Evolutionary conservation across 2,888 invertebrate genomes (phyloP).

Genomic region (Bedellia somnulentella): DNA sequence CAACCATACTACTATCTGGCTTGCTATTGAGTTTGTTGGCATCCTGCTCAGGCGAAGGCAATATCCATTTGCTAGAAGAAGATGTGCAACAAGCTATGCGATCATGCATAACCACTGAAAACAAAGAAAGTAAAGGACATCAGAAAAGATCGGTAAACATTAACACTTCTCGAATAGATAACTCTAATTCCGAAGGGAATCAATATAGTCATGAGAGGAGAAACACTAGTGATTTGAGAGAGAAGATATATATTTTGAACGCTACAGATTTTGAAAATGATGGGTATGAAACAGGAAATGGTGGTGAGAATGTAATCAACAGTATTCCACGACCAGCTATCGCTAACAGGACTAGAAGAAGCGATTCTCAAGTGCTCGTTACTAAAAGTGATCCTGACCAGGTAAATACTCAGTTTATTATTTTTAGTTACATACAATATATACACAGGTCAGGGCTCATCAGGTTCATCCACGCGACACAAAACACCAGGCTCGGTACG

Average conservation of each 20-base stretch:
- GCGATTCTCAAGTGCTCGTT: slow-evolving; percentile 26
- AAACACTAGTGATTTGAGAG: slow-evolving; percentile 20
- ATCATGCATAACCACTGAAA: slow-evolving; percentile 18
- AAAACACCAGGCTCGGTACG: too few species aligned
- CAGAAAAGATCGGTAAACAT: background rate
- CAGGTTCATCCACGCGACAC: too few species aligned
- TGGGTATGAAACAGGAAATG: slow-evolving; percentile 18
- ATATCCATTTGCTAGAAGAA: slow-evolving; percentile 39
- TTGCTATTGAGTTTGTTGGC: too few species aligned
- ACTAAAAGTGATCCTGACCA: slow-evolving; percentile 27
- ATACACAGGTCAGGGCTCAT: too few species aligned
- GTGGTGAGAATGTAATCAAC: slow-evolving; percentile 19
- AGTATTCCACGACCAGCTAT: slow-evolving; percentile 17
- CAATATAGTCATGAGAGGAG: slow-evolving; percentile 29
- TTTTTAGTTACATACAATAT: too few species aligned
- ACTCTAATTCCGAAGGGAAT: slow-evolving; percentile 18
- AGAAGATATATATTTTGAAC: slow-evolving; percentile 26
- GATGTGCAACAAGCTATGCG: slow-evolving; percentile 36
- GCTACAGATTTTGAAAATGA: slow-evolving; percentile 26
- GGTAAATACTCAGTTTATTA: slow-evolving; percentile 21
- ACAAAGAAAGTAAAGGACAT: slow-evolving; percentile 9
- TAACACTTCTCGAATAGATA: slow-evolving; percentile 22
- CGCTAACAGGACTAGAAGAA: slow-evolving; percentile 22
- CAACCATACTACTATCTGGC: too few species aligned
- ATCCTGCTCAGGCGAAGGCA: slow-evolving; percentile 31